Base-by-base conservation (phyloP, 2,797 vertebrate species). In the Fistularia tabacaria region DNA sequence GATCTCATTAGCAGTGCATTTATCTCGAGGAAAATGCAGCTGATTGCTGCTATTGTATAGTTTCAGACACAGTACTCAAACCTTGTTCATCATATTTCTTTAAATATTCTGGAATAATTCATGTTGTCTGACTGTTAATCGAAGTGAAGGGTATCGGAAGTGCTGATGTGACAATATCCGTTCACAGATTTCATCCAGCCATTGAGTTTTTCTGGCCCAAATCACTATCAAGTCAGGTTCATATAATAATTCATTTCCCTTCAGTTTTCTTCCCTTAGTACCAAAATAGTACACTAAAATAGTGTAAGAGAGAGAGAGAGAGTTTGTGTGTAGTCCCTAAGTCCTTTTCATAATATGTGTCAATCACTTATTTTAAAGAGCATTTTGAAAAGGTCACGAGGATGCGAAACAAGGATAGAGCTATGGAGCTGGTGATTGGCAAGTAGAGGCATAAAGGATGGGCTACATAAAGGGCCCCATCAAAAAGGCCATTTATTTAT, bases 321-420 rank as follows among this genome's bases (percentile, higher is more conserved):
- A 53, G 71, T 58, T 40, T 59, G 59, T 69, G 57, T 38, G 59
- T 7, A 14, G 64, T 43, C 59, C 66, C 67, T 48, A 42, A 7
- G 46, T 64, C 56, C 57, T 54, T 38, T 45, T 57, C 46, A 62
- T 5, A 5, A 25, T 25, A 25, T 25, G 25, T 71, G 75, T 73
- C 84, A 80, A 47, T 88, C 80, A 79, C 59, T 46, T 43, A 49
- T n/a, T 66, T 46, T 64, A 71, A 65, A 56, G 57, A 74, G 83
- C 68, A 76, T 84, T 45, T 44, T 82, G 59, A 88, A 87, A 87
- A 88, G 81, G 86, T 87, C 76, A 81, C 52, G 15, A 63, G 59
- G 41, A 49, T 54, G 62, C 43, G 49, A 55, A 62, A 74, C 47
- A 38, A 39, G 50, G 39, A 25, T 1, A 8, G 11, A 42, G 15